Evolutionary conservation across 2,113 vertebrate genomes (phyloP), one percentile per base, ranked within the genome.

Genomic region (Arothron firmamentum): DNA sequence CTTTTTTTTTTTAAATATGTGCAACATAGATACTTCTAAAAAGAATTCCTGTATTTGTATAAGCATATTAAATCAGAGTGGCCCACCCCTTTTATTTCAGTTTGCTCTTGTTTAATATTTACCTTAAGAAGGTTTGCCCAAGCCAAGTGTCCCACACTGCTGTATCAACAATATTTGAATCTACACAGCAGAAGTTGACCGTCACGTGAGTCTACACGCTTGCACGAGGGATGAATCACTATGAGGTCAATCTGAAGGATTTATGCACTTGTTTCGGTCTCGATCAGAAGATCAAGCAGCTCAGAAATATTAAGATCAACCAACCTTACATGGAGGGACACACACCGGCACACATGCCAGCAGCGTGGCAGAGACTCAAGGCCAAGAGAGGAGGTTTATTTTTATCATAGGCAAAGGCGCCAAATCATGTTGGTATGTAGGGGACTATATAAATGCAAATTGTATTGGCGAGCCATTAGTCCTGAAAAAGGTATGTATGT

Each of bases 391-490:
- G 83, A 82, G 86, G 87, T 87, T 89, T 90, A 88, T 90, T 90
- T 90, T 87, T 89, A 90, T 88, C 87, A 88, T 77, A 79, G 82
- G 87, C 77, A 87, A 90, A 90, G 88, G 85, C 81, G 82, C 85
- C 88, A 90, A 87, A 90, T 90, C 87, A 88, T 90, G 89, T 90
- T 87, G 78, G 82, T 88, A 90, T 87, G 89, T 91, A 88, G 84
- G 85, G 89, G 79, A 83, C 90, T 91, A 92, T 92, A 91, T 92
- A 92, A 92, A 92, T 92, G 91, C 90, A 92, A 92, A 92, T 92
- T 79, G 85, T 90, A 90, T 89, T 87, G 88, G 86, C 84, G 89
- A 85, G 86, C 89, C 85, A 91, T 91, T 91, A 90, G 87, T 83
- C 75, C 79, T 82, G 82, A 82, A 86, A 89, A 90, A 89, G 83